Evolutionary conservation across 1,140 invertebrate species (phyloP), one percentile per base, ranked within the genome.

Genomic region (Hyposmocoma kahamanoa): DNA sequence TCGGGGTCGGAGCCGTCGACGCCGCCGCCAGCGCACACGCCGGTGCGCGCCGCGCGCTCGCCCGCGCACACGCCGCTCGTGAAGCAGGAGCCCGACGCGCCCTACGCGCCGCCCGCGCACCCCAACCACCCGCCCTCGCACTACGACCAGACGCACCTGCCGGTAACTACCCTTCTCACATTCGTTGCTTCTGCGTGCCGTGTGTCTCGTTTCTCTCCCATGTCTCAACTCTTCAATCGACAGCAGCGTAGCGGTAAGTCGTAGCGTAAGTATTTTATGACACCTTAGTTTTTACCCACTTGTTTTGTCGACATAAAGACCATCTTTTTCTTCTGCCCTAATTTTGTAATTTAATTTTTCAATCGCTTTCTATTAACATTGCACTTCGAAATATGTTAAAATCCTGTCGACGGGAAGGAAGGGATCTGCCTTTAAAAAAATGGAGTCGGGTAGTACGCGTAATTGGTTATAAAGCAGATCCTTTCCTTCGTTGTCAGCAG

Each of bases 401-500:
- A 41, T 38, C 47, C 56, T 58, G 67, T 62, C 64, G 60, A 71
- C 67, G 64, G 71, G 60, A 81, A 76, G 72, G 77, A 81, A 81
- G 68, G 74, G 77, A 78, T 81, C 74, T 76, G 77, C 74, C 67
- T 63, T 50, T 36, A 41, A 22, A 17, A 50, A 39, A 54, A 15
- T 48, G 15, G 19, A 28, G 45, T 47, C 51, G 13, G 44, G 32
- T 42, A 22, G 44, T 15, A 38, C 38, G 28, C 28, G 26, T 20
- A 50, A 43, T 50, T 44, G 11, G 26, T 46, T 53, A 34, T 66
- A 62, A 65, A 70, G 61, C 61, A 67, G 66, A 86, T 90, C 89
- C 88, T 90, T 90, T 90, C 88, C 88, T 90, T 90, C 87, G 89
- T 87, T 91, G 89, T 91, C 90, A 89, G 89, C 90, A 91, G 90